Evolutionary conservation across 2,888 invertebrate genomes (phyloP).

Genomic region (Taenaris catops): DNA sequence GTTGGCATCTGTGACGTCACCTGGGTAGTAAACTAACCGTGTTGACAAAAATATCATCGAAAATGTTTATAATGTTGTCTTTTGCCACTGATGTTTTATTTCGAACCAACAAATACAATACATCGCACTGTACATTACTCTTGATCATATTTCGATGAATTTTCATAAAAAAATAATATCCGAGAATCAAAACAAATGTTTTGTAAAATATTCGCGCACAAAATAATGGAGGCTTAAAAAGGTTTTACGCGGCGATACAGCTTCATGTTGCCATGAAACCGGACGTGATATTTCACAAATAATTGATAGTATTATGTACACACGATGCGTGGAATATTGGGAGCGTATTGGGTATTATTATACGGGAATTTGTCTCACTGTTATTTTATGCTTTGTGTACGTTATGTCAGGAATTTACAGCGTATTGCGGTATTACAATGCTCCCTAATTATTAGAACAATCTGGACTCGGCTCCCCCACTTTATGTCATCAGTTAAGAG

Average conservation of each 20-base stretch:
- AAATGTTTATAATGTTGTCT: too few species aligned
- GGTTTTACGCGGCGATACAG: constrained; percentile 15
- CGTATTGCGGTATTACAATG: background rate
- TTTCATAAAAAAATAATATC: constrained; percentile 2
- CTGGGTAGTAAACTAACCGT: too few species aligned
- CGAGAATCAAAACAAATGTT: constrained; percentile 14
- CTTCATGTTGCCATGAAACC: constrained; percentile 14
- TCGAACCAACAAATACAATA: background rate
- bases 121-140: background rate
- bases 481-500: too few species aligned
- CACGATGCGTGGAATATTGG: constrained; percentile 8
- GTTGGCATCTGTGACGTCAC: too few species aligned
- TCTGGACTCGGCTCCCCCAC: too few species aligned
- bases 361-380: constrained; percentile 2
- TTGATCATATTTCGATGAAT: background rate
- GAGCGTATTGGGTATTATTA: background rate
- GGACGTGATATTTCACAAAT: constrained; percentile 21
- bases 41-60: too few species aligned
- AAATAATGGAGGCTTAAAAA: constrained; percentile 22
- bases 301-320: constrained; percentile 18
- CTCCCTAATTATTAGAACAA: constrained; percentile 3
- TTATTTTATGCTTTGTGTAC: constrained; percentile 5
- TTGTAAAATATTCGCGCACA: constrained; percentile 15
- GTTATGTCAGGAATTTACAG: constrained; percentile 2
- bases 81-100: too few species aligned